These are phyloP conservation scores for Hydrolagus colliei DNA, from an alignment of 2,797 vertebrate genomes.

Conservation along the genomic window DNA sequence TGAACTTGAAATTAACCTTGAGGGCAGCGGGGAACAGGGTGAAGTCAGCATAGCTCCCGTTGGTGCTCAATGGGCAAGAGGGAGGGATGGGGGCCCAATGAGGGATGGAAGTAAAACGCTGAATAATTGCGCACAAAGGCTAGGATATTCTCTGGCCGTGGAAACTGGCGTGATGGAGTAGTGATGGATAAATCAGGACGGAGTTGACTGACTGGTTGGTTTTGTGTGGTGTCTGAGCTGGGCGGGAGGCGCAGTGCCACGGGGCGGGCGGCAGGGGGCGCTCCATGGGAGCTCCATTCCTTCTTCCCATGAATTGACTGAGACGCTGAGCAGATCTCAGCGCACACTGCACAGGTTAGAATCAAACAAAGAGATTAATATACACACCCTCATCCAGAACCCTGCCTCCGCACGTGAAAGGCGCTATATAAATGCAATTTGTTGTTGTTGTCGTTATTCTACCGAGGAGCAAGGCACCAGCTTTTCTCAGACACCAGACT, in stretches of 20 bases:
- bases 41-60: no score
- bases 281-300: neutral
- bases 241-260: no score
- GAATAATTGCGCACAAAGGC: constrained; percentile 17
- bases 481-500: no score
- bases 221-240: neutral
- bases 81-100: neutral
- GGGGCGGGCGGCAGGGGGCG: constrained; percentile 15
- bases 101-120: neutral
- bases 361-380: neutral
- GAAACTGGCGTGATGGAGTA: constrained; percentile 13
- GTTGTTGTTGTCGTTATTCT: no score
- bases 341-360: neutral
- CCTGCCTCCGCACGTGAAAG: no score
- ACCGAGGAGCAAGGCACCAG: no score
- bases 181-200: neutral
- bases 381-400: no score
- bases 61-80: no score
- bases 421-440: no score
- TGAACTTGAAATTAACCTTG: constrained; percentile 24
- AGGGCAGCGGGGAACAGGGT: neutral
- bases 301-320: constrained; percentile 15
- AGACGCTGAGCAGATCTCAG: neutral
- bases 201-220: neutral
- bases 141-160: constrained; percentile 20